Conservation (phyloP, 92 coral and sea anemone genomes). For the Bergia sp. region DNA sequence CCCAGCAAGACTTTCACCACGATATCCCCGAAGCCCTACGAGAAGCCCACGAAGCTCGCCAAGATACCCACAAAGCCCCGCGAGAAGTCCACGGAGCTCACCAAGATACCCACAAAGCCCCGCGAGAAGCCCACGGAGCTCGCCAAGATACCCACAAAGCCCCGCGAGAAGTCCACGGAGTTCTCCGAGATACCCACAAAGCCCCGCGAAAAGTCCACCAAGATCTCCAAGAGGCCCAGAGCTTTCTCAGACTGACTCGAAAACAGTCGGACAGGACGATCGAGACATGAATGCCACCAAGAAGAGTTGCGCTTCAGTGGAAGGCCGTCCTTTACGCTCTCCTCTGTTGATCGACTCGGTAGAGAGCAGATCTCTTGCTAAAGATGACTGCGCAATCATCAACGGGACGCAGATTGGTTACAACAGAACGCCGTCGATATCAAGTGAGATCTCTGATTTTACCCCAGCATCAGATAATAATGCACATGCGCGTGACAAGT, state of each 20-base stretch:
- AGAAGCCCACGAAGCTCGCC: neutral
- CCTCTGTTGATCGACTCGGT: constrained; percentile 3
- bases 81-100: neutral
- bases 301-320: neutral
- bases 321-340: neutral
- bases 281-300: neutral
- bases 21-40: neutral
- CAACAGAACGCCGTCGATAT: neutral
- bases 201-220: neutral
- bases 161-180: constrained; percentile 10
- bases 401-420: constrained; percentile 1
- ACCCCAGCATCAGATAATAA: constrained; percentile 5
- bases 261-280: neutral
- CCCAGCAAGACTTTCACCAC: neutral
- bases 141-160: neutral
- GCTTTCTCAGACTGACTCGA: neutral
- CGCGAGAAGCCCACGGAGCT: neutral
- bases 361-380: neutral
- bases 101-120: neutral
- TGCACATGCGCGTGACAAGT: neutral
- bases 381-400: constrained; percentile 8
- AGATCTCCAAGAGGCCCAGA: neutral
- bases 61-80: neutral
- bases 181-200: neutral
- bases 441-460: constrained; percentile 6